Conservation (phyloP, 2,888 invertebrate genomes). For the Cantharis flavilabris region DNA sequence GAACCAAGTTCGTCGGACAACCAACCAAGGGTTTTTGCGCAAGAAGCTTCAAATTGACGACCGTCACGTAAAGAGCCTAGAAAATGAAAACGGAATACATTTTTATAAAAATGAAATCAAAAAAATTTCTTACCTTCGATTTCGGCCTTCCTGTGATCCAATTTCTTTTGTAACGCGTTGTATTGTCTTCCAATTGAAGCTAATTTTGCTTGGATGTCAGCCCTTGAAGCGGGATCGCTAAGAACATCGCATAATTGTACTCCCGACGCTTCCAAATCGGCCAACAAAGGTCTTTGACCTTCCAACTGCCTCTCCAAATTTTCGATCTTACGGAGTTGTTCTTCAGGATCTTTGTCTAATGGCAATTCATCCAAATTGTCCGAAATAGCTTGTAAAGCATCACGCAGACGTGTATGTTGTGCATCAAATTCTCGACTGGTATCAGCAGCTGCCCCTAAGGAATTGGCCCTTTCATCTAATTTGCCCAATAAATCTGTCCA, state of each 20-base stretch:
- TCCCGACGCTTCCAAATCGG: conserved; percentile 90
- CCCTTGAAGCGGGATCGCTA: conserved; percentile 86
- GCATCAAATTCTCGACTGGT: conserved; percentile 93
- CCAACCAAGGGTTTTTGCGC: conserved; percentile 90
- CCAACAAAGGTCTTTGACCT: conserved; percentile 84
- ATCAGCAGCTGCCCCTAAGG: conserved; percentile 88
- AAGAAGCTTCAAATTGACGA: conserved; percentile 86
- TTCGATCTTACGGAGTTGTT: conserved; percentile 85
- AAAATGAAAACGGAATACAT: background rate
- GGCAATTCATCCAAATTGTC: conserved; percentile 86
- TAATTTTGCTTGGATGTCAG: conserved; percentile 89
- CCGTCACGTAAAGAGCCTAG: conserved; percentile 69
- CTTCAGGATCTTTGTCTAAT: conserved; percentile 81
- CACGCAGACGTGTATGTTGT: conserved; percentile 78
- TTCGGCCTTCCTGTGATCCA: conserved; percentile 88
- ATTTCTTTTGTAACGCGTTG: conserved; percentile 84
- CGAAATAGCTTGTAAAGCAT: conserved; percentile 85
- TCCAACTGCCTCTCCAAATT: conserved; percentile 86
- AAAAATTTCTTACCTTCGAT: conserved; percentile 66
- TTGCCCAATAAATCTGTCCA: conserved; percentile 81
- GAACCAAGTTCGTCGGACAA: conserved; percentile 78
- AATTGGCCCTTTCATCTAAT: conserved; percentile 86
- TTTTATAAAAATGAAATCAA: too few relatives aligned
- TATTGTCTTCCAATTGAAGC: conserved; percentile 86
- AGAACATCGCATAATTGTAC: conserved; percentile 83